Evolutionary conservation across 2,888 invertebrate genomes (phyloP).

Genomic region (Anarsia innoxiella): DNA sequence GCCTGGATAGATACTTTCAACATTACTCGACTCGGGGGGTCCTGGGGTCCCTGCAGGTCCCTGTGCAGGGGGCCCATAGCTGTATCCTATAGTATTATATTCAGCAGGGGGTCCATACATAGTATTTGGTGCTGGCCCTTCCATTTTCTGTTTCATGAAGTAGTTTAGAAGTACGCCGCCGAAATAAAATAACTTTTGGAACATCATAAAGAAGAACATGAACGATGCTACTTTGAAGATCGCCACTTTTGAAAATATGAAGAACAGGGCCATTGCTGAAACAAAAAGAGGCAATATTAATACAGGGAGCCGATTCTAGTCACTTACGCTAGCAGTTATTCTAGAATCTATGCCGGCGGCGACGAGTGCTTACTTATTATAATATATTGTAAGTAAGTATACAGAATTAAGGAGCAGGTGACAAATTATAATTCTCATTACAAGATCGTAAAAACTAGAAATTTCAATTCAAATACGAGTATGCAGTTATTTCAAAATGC

Average conservation of each 20-base stretch:
- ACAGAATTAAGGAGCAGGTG: too few relatives aligned
- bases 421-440: too few relatives aligned
- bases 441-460: too few relatives aligned
- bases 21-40: conserved; percentile 35
- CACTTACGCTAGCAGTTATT: too few relatives aligned
- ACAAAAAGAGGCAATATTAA: too few relatives aligned
- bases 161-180: conserved; percentile 51
- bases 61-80: conserved; percentile 45
- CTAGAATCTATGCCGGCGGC: too few relatives aligned
- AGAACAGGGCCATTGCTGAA: conserved; percentile 51
- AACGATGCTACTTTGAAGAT: conserved; percentile 52
- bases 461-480: too few relatives aligned
- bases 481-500: too few relatives aligned
- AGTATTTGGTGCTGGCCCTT: conserved; percentile 19
- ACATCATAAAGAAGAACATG: conserved; percentile 49
- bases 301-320: too few relatives aligned
- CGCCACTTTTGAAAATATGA: conserved; percentile 51
- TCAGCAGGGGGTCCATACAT: conserved; percentile 50
- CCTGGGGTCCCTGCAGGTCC: conserved; percentile 26
- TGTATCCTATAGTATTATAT: conserved; percentile 62
- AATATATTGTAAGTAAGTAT: too few relatives aligned
- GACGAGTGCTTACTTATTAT: too few relatives aligned
- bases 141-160: conserved; percentile 42
- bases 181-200: conserved; percentile 57
- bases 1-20: conserved; percentile 28